Percentiles rank a stretch among this genome's conserved stretches.
phyloP scores from a whole-genome alignment of 2,888 invertebrate genomes.

The Noctua fimbriata region DNA sequence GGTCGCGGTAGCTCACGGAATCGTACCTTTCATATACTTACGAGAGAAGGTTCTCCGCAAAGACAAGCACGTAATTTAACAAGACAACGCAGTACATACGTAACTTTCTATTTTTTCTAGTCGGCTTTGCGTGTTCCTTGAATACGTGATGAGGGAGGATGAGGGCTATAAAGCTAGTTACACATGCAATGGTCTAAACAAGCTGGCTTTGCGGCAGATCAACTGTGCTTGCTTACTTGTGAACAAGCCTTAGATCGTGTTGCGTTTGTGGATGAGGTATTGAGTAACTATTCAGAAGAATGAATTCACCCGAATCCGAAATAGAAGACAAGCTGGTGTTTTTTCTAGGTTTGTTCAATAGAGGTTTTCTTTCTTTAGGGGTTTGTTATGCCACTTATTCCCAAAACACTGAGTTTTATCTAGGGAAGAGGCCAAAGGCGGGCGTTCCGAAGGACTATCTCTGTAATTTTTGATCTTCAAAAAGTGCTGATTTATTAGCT shows the following conservation, averaged over 20 bases:
- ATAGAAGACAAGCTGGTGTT: not conserved
- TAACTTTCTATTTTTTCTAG: slow-evolving; percentile 47
- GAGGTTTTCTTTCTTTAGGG: not conserved
- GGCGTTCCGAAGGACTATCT: not conserved
- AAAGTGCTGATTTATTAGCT: not conserved
- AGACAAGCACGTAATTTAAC: slow-evolving; percentile 38
- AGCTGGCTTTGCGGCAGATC: slow-evolving; percentile 75
- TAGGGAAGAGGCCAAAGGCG: not conserved
- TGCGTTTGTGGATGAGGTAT: slow-evolving; percentile 55
- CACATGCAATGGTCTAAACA: slow-evolving; percentile 76
- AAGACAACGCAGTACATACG: slow-evolving; percentile 32
- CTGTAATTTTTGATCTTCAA: not conserved
- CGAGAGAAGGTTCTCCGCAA: not conserved
- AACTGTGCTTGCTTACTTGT: slow-evolving; percentile 66
- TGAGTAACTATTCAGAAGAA: not conserved
- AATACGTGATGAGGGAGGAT: slow-evolving; percentile 69
- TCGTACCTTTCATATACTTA: not conserved
- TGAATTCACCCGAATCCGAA: not conserved
- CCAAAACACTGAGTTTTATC: not conserved
- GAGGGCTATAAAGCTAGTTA: slow-evolving; percentile 72
- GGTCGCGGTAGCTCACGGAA: not conserved
- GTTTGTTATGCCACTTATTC: not conserved
- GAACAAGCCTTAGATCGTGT: slow-evolving; percentile 24
- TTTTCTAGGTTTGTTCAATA: not conserved
- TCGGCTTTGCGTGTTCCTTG: slow-evolving; percentile 54